Evolutionary conservation across 2,113 vertebrate species (phyloP), one percentile per base, ranked within the genome.

Genomic region (Eudyptes chrysolophus): DNA sequence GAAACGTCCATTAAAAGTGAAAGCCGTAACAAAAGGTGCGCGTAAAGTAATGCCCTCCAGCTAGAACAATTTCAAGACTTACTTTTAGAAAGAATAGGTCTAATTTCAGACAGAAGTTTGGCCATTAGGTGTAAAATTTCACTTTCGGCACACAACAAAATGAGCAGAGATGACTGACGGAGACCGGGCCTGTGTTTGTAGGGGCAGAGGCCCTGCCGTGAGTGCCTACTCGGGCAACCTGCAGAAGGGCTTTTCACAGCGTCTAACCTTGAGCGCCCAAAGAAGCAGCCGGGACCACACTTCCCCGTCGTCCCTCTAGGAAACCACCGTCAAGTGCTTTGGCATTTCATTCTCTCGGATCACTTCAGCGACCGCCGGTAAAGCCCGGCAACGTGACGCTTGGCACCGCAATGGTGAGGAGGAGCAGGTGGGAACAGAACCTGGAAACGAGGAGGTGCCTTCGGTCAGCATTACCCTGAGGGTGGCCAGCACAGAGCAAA

Each of bases 231-330:
- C 1, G 2, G 69, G 27, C 34, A 58, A 10, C 30, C 30, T 29
- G 29, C 30, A 4, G n/a, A 46, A 27, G 36, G 57, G 14, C 15
- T 81, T 54, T 46, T 65, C 61, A 52, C 8, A 36, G 24, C 18
- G 8, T 13, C 29, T 11, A 12, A 44, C 9, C 22, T 22, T 0
- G 2, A 82, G 30, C 5, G 2, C 25, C 27, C 22, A 18, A 18
- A 49, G 10, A 11, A 81, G 54, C 16, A 46, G 26, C 48, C 2
- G 5, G 36, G 32, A 25, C 13, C 24, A 27, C 17, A 1, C 10
- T 70, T 52, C 26, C 46, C 60, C 38, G 3, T 16, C 2, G 2
- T 38, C 16, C 25, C 4, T 48, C 22, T 7, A 10, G n/a, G n/a
- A 57, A 65, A 60, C 7, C 9, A 1, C 7, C 1, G 24, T 19